Base-by-base conservation (phyloP, 2,888 invertebrate species). In the Eupelmus urozonus region DNA sequence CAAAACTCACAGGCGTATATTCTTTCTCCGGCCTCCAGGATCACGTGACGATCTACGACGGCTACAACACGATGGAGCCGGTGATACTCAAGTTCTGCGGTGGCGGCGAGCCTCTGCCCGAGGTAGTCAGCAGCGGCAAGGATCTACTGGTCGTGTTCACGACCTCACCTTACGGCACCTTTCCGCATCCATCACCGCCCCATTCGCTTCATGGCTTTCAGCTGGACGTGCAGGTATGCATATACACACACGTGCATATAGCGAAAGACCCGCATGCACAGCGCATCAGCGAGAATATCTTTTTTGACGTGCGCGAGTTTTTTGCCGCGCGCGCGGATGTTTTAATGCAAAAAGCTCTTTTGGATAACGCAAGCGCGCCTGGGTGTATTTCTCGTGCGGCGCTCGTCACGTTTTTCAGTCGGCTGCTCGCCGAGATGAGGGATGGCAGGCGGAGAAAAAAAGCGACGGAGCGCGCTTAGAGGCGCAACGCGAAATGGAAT, bases 1-100 rank as follows among this genome's bases (percentile, higher is more conserved):
- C 16, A 57, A 55, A 72, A 42, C 45, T 53, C 40, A 34, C n/a
- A n/a, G n/a, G n/a, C n/a, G n/a, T n/a, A n/a, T n/a, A n/a, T n/a
- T n/a, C n/a, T n/a, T n/a, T n/a, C n/a, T n/a, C 4, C 18, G 4
- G 5, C 25, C 79, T 34, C 53, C 89, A 95, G 91, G 96, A 96
- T 90, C 96, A 96, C 91, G 96, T 96, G 83, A 96, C 96, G 42
- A 94, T 96, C 70, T 96, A 96, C 90, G 96, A 96, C 87, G 96
- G 96, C 51, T 96, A 96, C 88, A 96, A 96, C 83, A 96, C 96
- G 53, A 92, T 96, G 85, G 96, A 96, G 90, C 96, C 97, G 23
- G 94, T 96, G 82, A 94, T 97, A 85, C 91, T 97, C 83, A 96
- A 96, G 91, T 97, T 97, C 90, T 97, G 97, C 87, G 96, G 96